Evolutionary conservation across 2,113 vertebrate genomes (phyloP).

Genomic region (Triplophysa tibetana): DNA sequence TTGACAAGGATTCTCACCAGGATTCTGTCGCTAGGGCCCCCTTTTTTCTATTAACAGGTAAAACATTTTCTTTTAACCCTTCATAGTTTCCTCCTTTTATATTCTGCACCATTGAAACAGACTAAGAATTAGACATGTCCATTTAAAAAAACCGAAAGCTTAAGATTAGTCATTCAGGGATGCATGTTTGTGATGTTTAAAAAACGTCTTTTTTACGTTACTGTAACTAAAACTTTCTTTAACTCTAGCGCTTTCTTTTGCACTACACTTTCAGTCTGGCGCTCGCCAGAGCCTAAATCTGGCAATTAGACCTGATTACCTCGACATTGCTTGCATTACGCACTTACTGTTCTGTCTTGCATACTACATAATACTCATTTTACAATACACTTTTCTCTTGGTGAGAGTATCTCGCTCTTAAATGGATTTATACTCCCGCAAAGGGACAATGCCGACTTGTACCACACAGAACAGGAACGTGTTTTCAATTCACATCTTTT

Average conservation of each 20-base stretch:
- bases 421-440: conserved; percentile 45
- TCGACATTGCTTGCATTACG: conserved; percentile 78
- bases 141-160: conserved; percentile 64
- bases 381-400: conserved; percentile 35
- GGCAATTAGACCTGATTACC: conserved; percentile 75
- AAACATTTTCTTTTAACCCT: conserved; percentile 72
- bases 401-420: conserved; percentile 42
- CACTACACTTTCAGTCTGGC: conserved; percentile 77
- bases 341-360: conserved; percentile 66
- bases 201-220: conserved; percentile 69
- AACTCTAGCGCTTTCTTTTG: conserved; percentile 76
- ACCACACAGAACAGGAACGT: conserved; percentile 55
- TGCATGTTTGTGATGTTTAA: conserved; percentile 75
- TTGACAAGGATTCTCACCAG: conserved; percentile 60
- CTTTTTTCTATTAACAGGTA: conserved; percentile 66
- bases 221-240: conserved; percentile 57
- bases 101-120: conserved; percentile 65
- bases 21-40: conserved; percentile 64
- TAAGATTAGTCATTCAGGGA: conserved; percentile 77
- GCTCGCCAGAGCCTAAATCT: conserved; percentile 51
- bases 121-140: conserved; percentile 67
- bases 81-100: conserved; percentile 69
- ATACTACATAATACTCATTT: conserved; percentile 28
- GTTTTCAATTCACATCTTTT: conserved; percentile 55
- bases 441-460: conserved; percentile 50